These are phyloP conservation scores for Carlito syrichta DNA, from an alignment of 2,113 vertebrate genomes.

Conservation along the genomic window DNA sequence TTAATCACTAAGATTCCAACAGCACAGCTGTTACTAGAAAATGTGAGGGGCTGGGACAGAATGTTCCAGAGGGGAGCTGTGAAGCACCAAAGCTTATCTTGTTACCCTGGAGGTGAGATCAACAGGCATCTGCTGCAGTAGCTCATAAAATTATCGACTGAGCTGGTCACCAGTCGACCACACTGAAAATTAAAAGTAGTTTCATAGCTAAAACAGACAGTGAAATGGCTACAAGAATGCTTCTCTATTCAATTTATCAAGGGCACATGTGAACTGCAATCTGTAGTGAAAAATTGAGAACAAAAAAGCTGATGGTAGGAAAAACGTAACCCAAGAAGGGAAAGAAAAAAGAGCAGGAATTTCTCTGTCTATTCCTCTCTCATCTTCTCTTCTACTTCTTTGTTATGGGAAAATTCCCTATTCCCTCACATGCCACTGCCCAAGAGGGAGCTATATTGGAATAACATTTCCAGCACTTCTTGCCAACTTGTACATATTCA, in stretches of 20 bases:
- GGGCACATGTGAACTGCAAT: not conserved
- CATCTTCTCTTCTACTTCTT: not conserved
- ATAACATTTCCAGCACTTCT: not conserved
- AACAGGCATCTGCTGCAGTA: too few species aligned
- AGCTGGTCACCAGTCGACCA: not conserved
- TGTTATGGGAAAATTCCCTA: not conserved
- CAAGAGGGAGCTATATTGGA: not conserved
- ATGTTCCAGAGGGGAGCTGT: not conserved
- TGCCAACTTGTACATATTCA: not conserved
- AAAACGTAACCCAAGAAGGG: not conserved
- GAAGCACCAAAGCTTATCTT: not conserved
- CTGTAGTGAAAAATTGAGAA: not conserved
- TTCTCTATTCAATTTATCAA: not conserved
- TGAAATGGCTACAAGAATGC: not conserved
- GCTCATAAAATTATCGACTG: not conserved
- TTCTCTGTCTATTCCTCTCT: not conserved
- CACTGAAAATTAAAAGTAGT: not conserved
- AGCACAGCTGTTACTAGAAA: constrained; percentile 52
- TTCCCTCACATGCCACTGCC: not conserved
- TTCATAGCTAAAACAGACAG: not conserved
- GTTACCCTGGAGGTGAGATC: not conserved
- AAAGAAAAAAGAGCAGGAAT: not conserved
- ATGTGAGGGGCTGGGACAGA: not conserved
- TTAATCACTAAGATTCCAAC: constrained; percentile 47
- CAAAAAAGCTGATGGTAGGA: not conserved